Evolutionary conservation across 1,140 invertebrate genomes (phyloP).

Genomic region (Tetranychus urticae): DNA sequence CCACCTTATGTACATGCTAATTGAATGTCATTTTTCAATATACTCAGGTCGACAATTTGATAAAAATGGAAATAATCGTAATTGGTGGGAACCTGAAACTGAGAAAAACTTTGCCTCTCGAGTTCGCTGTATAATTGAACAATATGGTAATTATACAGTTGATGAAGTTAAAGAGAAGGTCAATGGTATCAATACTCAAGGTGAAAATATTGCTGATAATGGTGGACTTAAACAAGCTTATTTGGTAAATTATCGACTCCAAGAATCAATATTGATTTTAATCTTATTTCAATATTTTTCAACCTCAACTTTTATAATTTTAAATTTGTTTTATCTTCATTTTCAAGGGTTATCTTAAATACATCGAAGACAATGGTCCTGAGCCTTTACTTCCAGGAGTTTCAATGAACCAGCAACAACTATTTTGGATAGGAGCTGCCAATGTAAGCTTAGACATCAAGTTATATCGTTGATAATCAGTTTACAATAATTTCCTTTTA

Average conservation of each 20-base stretch:
- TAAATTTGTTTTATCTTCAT: neutral
- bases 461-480: conserved; percentile 2
- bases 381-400: conserved; percentile 41
- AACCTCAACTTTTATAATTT: neutral
- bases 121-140: neutral
- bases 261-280: neutral
- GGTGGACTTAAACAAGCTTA: conserved; percentile 32
- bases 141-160: neutral
- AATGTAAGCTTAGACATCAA: conserved; percentile 26
- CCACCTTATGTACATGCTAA: neutral
- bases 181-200: conserved; percentile 13
- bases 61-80: conserved; percentile 53
- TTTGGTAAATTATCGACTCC: conserved; percentile 3
- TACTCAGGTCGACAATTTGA: conserved; percentile 49
- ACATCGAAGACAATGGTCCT: conserved; percentile 9
- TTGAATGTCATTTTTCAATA: neutral
- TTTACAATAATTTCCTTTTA: neutral
- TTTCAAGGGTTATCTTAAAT: conserved; percentile 6
- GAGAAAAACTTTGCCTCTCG: conserved; percentile 41
- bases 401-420: conserved; percentile 41
- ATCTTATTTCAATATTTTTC: neutral
- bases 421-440: conserved; percentile 59
- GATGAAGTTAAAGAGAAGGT: conserved; percentile 15
- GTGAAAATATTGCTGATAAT: conserved; percentile 32
- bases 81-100: conserved; percentile 62